A percentile compares a stretch with the other conserved stretches of the same genome.
These are phyloP conservation scores for Polypterus senegalus DNA, from an alignment of 2,113 vertebrate species.

Conservation along the genomic window DNA sequence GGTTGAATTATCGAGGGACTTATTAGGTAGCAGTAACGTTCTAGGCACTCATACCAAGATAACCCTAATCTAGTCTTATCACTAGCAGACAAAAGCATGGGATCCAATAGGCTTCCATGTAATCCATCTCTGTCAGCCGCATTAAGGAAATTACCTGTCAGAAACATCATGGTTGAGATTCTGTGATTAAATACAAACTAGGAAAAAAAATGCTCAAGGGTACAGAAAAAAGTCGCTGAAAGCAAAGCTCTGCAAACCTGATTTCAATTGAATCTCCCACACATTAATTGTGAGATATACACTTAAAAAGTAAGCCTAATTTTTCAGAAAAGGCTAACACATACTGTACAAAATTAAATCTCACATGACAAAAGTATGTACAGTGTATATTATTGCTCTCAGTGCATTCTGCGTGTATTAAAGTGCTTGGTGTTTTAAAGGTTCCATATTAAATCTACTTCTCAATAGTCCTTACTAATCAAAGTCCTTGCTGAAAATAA, in stretches of 20 bases:
- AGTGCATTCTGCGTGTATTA: too few relatives aligned
- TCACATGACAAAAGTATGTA: neutral
- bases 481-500: too few relatives aligned
- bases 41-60: conserved; percentile 49
- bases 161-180: conserved; percentile 63
- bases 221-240: conserved; percentile 30
- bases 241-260: conserved; percentile 32
- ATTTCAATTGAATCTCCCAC: conserved; percentile 45
- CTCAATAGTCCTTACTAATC: too few relatives aligned
- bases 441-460: too few relatives aligned
- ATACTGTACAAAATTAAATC: conserved; percentile 18
- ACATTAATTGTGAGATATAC: conserved; percentile 37
- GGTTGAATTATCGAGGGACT: conserved; percentile 48
- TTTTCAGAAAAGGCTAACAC: conserved; percentile 16
- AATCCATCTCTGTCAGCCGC: conserved; percentile 77
- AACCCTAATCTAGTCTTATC: conserved; percentile 63
- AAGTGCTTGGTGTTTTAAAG: too few relatives aligned
- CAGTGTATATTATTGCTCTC: too few relatives aligned
- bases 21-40: conserved; percentile 55
- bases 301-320: conserved; percentile 35
- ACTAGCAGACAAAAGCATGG: conserved; percentile 54
- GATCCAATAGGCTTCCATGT: conserved; percentile 47
- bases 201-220: conserved; percentile 53
- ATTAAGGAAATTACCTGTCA: conserved; percentile 85
- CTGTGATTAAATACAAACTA: conserved; percentile 69